Conservation (phyloP, 2,888 invertebrate genomes). For the Acanthoscelides obtectus region DNA sequence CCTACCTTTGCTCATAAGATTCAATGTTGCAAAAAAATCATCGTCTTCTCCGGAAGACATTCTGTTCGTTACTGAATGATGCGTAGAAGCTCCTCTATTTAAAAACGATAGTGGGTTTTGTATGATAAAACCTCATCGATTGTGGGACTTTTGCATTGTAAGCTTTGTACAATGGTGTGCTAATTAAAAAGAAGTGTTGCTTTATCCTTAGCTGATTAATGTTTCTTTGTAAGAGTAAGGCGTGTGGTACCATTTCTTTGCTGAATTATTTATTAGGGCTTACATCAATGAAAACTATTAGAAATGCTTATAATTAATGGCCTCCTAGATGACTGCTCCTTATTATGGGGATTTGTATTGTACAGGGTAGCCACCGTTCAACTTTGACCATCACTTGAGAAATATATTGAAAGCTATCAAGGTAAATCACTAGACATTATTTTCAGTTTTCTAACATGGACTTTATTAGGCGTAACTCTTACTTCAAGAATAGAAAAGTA, state of each 20-base stretch:
- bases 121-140: too few species aligned
- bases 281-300: not conserved
- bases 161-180: not conserved
- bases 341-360: too few species aligned
- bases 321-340: too few species aligned
- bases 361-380: too few species aligned
- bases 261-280: not conserved
- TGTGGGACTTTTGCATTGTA: not conserved
- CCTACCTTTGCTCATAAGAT: not conserved
- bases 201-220: not conserved
- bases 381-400: too few species aligned
- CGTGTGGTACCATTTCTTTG: not conserved
- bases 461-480: too few species aligned
- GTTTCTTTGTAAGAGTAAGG: not conserved
- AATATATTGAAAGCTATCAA: too few species aligned
- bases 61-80: not conserved
- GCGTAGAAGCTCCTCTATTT: not conserved
- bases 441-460: too few species aligned
- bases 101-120: not conserved
- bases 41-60: not conserved
- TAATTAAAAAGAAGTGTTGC: not conserved
- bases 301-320: too few species aligned
- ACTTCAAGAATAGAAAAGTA: too few species aligned
- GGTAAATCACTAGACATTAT: too few species aligned
- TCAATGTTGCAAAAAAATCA: not conserved